Evolutionary conservation across 2,113 vertebrate species (phyloP).

Genomic region (Corythornis madagascariensis): DNA sequence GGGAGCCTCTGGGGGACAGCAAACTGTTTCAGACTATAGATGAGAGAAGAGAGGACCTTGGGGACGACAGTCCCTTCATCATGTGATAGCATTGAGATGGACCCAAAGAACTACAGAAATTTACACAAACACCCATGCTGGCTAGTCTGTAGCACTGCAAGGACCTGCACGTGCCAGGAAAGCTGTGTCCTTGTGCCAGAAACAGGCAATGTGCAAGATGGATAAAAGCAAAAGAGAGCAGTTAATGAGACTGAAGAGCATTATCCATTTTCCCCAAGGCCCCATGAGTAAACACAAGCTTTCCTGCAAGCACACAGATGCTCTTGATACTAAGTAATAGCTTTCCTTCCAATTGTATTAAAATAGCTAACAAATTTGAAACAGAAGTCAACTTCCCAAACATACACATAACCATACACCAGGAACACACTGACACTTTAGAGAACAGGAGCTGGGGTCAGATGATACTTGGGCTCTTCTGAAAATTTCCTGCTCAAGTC

Average conservation of each 20-base stretch:
- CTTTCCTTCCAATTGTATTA: constrained; percentile 27
- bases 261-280: background rate
- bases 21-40: background rate
- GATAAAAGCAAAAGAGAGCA: background rate
- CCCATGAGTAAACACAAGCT: background rate
- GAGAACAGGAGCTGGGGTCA: constrained; percentile 36
- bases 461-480: constrained; percentile 1
- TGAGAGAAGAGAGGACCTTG: fast-evolving
- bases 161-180: background rate
- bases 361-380: background rate
- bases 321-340: background rate
- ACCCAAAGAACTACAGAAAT: background rate
- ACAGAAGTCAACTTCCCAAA: constrained; percentile 15
- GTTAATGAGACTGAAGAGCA: background rate
- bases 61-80: background rate
- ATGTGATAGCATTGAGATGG: background rate
- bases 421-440: background rate
- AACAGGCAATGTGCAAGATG: background rate
- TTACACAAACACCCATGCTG: background rate
- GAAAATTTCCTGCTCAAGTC: constrained; percentile 37
- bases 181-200: background rate
- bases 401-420: background rate
- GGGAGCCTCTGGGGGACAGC: background rate
- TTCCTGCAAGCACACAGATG: constrained; percentile 18
- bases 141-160: background rate